These are phyloP conservation scores for Epinotia ramella DNA, from an alignment of 2,888 invertebrate genomes.

Conservation along the genomic window DNA sequence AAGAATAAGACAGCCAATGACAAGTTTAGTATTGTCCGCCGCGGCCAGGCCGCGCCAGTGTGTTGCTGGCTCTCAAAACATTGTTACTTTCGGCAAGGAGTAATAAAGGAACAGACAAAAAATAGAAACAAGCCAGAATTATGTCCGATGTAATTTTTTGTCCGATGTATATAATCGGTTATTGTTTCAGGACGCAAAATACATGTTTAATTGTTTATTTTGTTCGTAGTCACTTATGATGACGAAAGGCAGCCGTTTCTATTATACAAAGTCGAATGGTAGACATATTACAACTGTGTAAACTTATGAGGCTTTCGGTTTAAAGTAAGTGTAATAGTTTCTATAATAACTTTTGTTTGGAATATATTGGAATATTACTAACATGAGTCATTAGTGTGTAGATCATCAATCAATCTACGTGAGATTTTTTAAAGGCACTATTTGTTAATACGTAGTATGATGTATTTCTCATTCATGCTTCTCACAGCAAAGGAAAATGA, in stretches of 20 bases:
- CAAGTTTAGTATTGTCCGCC: no score
- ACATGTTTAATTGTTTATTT: conserved; percentile 10
- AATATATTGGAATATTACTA: no score
- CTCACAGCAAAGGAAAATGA: no score
- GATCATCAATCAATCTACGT: no score
- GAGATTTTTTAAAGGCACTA: no score
- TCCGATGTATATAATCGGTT: background rate
- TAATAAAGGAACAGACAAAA: background rate
- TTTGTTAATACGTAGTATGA: no score
- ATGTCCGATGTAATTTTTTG: background rate
- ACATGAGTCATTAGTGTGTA: no score
- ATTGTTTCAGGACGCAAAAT: conserved; percentile 26
- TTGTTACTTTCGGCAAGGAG: background rate
- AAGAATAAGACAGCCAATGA: no score
- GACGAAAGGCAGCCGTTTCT: conserved; percentile 28
- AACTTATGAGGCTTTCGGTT: conserved; percentile 2
- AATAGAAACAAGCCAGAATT: background rate
- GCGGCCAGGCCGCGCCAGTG: no score
- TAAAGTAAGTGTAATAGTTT: background rate
- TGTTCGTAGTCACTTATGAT: conserved; percentile 1
- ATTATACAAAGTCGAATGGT: background rate
- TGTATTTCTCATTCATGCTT: no score
- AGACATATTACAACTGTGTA: conserved; percentile 14
- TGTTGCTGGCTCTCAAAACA: no score
- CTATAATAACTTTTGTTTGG: no score